These are phyloP conservation scores for Melanotaenia maccullochi DNA, from an alignment of 2,797 vertebrate species.

Conservation along the genomic window DNA sequence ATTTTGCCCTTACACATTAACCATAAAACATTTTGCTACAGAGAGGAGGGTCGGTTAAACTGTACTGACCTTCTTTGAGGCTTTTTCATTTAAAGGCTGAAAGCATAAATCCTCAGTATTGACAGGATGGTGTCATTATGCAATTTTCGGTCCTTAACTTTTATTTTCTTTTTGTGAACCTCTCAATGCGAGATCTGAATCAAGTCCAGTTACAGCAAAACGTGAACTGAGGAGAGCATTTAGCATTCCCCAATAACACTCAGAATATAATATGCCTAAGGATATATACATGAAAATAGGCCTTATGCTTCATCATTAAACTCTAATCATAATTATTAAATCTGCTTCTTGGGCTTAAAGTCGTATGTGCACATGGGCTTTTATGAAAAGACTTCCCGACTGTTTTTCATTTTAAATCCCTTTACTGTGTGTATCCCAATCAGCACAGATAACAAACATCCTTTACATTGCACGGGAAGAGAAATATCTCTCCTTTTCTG, in stretches of 20 bases:
- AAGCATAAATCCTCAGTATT: slow-evolving; percentile 15
- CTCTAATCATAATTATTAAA: slow-evolving; percentile 47
- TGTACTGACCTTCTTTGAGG: slow-evolving; percentile 26
- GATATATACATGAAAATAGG: slow-evolving; percentile 29
- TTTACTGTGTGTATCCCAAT: background rate
- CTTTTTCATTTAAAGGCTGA: slow-evolving; percentile 25
- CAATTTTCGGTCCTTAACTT: slow-evolving; percentile 1
- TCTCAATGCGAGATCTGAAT: slow-evolving; percentile 24
- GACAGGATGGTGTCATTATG: slow-evolving; percentile 14
- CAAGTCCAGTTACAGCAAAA: slow-evolving; percentile 23
- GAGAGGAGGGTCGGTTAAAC: slow-evolving; percentile 11
- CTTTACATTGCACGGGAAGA: slow-evolving; percentile 33
- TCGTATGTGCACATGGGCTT: slow-evolving; percentile 1
- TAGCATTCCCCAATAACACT: slow-evolving; percentile 32
- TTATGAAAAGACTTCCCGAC: slow-evolving; percentile 1
- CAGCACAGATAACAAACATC: background rate
- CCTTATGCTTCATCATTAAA: slow-evolving; percentile 44
- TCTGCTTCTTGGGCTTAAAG: slow-evolving; percentile 30
- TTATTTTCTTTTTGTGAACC: background rate
- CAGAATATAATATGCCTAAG: slow-evolving; percentile 30
- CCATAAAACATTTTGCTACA: too few species aligned
- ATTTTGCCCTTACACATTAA: too few species aligned
- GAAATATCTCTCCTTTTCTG: slow-evolving; percentile 36
- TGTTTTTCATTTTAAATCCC: background rate
- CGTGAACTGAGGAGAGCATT: slow-evolving; percentile 9